These are phyloP conservation scores for Strigamia maritima DNA, from an alignment of 2,888 invertebrate species.

Conservation along the genomic window DNA sequence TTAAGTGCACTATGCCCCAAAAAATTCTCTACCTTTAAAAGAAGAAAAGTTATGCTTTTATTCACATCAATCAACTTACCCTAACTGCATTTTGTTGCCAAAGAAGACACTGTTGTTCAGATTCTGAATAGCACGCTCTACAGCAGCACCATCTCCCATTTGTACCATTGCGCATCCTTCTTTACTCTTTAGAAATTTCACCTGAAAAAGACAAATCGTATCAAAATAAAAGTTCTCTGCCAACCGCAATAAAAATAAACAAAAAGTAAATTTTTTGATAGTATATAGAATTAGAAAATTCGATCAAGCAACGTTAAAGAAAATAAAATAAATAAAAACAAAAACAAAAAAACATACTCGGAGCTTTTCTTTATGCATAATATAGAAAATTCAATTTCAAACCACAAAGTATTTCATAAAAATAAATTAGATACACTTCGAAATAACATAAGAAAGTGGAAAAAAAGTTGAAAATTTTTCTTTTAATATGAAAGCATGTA, in stretches of 20 bases:
- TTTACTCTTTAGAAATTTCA: constrained; percentile 97
- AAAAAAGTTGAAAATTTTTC: neutral
- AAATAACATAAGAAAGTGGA: neutral
- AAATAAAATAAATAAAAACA: neutral
- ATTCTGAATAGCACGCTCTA: constrained; percentile 91
- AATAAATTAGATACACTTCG: too few relatives aligned
- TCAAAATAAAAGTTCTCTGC: neutral
- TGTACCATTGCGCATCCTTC: constrained; percentile 99
- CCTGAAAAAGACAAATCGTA: constrained; percentile 54
- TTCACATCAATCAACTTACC: constrained; percentile 51
- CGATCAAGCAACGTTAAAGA: neutral
- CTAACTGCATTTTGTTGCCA: constrained; percentile 69
- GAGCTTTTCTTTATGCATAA: neutral
- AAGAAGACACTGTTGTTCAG: constrained; percentile 85
- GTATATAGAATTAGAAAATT: too few relatives aligned
- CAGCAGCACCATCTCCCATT: constrained; percentile 92
- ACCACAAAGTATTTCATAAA: too few relatives aligned
- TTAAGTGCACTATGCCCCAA: neutral
- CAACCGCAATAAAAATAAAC: neutral
- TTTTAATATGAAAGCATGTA: neutral
- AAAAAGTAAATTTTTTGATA: neutral
- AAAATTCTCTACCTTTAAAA: constrained; percentile 15
- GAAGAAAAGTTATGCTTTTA: constrained; percentile 35
- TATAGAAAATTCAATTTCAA: too few relatives aligned
- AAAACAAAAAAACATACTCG: neutral